These are phyloP conservation scores for Polylopha cassiicola DNA, from an alignment of 2,888 invertebrate genomes.

Conservation along the genomic window DNA sequence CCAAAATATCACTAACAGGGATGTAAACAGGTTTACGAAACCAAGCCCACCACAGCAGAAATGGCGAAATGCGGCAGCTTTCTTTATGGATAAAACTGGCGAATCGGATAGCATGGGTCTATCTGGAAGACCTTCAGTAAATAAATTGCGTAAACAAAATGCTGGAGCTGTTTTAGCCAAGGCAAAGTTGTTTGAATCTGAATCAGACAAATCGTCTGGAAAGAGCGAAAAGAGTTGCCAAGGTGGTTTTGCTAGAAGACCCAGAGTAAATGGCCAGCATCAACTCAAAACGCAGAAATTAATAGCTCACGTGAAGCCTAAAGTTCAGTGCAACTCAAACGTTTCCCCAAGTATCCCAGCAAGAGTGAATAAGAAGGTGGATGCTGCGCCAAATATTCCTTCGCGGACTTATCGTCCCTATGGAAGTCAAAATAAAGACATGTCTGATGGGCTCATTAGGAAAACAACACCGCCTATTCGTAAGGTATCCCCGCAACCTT, in stretches of 20 bases:
- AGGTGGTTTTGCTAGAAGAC: conserved; percentile 63
- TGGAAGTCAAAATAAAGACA: conserved; percentile 39
- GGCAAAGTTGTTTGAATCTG: conserved; percentile 84
- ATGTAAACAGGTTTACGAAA: conserved; percentile 36
- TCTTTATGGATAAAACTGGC: conserved; percentile 72
- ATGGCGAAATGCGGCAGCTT: conserved; percentile 76
- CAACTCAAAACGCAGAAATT: conserved; percentile 45
- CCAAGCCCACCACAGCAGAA: conserved; percentile 55
- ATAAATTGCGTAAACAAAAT: conserved; percentile 83
- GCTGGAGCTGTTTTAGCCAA: conserved; percentile 89
- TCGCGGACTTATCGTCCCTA: conserved; percentile 32
- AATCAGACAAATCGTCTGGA: conserved; percentile 70
- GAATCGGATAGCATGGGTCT: conserved; percentile 60
- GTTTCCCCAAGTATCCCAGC: conserved; percentile 36
- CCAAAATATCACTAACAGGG: conserved; percentile 43
- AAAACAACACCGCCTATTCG: conserved; percentile 53
- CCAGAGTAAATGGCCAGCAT: conserved; percentile 50
- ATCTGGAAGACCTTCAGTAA: conserved; percentile 83
- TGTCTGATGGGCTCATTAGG: conserved; percentile 41
- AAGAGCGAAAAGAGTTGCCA: conserved; percentile 46
- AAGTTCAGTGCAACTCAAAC: conserved; percentile 34
- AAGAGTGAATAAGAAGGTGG: conserved; percentile 32
- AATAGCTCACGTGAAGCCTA: conserved; percentile 47
- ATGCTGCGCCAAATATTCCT: conserved; percentile 29
- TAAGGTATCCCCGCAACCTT: conserved; percentile 53